Conservation (phyloP, 2,888 invertebrate genomes). For the Cacoxenus indagator region DNA sequence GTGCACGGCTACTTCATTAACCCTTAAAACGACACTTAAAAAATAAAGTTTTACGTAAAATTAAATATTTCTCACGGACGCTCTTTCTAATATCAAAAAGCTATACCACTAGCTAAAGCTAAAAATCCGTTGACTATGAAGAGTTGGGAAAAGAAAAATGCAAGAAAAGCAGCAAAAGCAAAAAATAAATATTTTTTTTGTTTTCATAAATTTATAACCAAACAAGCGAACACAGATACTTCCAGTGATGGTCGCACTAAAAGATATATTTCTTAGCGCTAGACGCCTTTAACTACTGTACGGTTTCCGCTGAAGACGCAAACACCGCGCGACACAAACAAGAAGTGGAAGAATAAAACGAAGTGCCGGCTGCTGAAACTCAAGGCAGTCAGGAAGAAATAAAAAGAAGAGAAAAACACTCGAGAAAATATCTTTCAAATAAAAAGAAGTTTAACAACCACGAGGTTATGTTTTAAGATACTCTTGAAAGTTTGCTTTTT, state of each 20-base stretch:
- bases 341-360: neutral
- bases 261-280: conserved; percentile 4
- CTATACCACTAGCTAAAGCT: too few relatives aligned
- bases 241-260: neutral
- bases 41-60: too few relatives aligned
- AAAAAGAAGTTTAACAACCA: neutral
- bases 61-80: too few relatives aligned
- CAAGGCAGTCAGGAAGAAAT: neutral
- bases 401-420: neutral
- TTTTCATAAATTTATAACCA: conserved; percentile 4
- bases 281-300: conserved; percentile 22
- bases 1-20: too few relatives aligned
- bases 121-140: too few relatives aligned
- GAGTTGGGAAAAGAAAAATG: too few relatives aligned
- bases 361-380: neutral
- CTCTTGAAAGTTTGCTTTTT: neutral
- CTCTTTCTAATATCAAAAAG: too few relatives aligned
- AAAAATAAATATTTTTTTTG: too few relatives aligned
- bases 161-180: too few relatives aligned
- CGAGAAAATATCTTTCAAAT: neutral
- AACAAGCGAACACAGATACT: neutral
- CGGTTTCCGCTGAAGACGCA: conserved; percentile 17
- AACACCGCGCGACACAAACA: neutral
- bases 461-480: neutral
- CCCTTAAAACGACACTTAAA: too few relatives aligned